These are phyloP conservation scores for Bolinopsis microptera DNA, from an alignment of 37 sponge, comb jelly and placozoan genomes.

Conservation along the genomic window DNA sequence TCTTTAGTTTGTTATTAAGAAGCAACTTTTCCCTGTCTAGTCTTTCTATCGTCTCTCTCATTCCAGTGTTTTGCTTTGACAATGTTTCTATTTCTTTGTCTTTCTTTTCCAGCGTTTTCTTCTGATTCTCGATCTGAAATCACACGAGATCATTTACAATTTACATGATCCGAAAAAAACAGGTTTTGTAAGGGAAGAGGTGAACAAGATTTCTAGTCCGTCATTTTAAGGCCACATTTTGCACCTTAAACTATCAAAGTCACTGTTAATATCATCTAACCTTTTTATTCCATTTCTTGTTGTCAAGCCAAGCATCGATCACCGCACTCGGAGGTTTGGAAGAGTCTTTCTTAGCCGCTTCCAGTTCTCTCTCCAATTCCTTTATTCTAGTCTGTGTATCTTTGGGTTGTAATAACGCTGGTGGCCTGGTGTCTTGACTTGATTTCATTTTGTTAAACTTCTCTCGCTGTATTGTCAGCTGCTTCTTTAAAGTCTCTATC, in stretches of 20 bases:
- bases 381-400: not conserved
- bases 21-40: constrained; percentile 19
- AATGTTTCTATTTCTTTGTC: constrained; percentile 18
- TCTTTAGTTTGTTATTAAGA: constrained; percentile 27
- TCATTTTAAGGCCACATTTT: no score
- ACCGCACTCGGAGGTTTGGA: constrained; percentile 9
- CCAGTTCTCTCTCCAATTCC: constrained; percentile 22
- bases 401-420: not conserved
- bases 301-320: constrained; percentile 51
- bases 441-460: constrained; percentile 2
- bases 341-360: not conserved
- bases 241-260: no score
- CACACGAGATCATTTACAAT: no score
- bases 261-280: constrained; percentile 19
- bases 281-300: constrained; percentile 62
- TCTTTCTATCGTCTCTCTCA: constrained; percentile 41
- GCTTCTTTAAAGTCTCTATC: constrained; percentile 37
- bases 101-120: constrained; percentile 24
- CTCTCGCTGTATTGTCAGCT: constrained; percentile 49
- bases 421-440: not conserved
- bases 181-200: not conserved
- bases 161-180: not conserved
- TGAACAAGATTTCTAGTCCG: no score
- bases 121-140: constrained; percentile 33
- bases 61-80: not conserved